Evolutionary conservation across 2,797 vertebrate species (phyloP).

Genomic region (Etheostoma perlongum): DNA sequence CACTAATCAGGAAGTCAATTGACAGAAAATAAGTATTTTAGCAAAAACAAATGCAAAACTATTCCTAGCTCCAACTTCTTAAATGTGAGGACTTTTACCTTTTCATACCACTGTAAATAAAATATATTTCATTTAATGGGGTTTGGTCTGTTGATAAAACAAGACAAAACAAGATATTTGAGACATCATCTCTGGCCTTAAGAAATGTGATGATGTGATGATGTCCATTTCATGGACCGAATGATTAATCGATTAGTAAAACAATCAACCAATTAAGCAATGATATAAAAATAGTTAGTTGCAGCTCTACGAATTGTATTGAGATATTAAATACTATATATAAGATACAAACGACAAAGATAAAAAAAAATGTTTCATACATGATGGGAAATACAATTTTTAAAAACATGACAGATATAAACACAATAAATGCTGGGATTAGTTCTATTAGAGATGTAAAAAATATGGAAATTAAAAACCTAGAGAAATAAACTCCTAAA

Average conservation of each 20-base stretch:
- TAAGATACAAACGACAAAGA: neutral
- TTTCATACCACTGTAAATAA: neutral
- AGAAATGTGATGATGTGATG: neutral
- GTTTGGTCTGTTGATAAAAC: neutral
- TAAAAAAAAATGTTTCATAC: neutral
- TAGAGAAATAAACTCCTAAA: neutral
- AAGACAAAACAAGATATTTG: neutral
- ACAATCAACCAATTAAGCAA: neutral
- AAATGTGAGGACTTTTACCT: neutral
- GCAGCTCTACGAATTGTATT: neutral
- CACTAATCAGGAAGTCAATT: neutral
- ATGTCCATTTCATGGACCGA: neutral
- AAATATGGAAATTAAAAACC: neutral
- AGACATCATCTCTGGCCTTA: neutral
- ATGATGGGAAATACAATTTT: neutral
- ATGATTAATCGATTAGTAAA: neutral
- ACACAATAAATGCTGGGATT: neutral
- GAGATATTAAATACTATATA: neutral
- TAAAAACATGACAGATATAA: neutral
- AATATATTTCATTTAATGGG: neutral
- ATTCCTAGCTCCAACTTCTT: neutral
- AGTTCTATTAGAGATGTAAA: neutral
- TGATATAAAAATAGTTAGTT: neutral
- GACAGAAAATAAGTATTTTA: neutral
- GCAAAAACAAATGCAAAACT: neutral